Conservation (phyloP, 1,140 invertebrate genomes). For the Batillaria attramentaria region DNA sequence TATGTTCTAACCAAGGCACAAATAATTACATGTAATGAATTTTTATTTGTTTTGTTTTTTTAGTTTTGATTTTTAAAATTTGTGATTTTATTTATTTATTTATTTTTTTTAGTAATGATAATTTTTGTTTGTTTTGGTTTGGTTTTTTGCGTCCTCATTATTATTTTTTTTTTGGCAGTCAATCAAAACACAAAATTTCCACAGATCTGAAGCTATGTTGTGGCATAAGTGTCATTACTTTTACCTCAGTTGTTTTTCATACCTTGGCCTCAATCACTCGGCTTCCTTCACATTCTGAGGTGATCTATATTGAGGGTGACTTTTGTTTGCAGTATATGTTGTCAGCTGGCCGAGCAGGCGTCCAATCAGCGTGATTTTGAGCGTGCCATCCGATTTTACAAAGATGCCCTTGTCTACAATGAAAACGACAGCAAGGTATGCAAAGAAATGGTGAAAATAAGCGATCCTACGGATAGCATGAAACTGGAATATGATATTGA, state of each 20-base stretch:
- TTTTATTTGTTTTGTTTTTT: not conserved
- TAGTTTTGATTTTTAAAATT: not conserved
- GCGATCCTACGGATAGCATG: not conserved
- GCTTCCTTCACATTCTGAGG: too few species aligned
- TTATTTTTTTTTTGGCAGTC: too few species aligned
- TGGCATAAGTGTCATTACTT: too few species aligned
- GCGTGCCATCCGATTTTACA: constrained; percentile 83
- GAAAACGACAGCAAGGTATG: constrained; percentile 83
- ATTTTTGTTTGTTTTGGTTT: not conserved
- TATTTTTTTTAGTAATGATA: not conserved
- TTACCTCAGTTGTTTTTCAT: too few species aligned
- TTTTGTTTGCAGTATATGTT: constrained; percentile 76
- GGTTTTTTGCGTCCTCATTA: too few species aligned
- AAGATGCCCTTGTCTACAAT: constrained; percentile 87
- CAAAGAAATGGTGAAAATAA: constrained; percentile 71
- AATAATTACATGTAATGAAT: too few species aligned
- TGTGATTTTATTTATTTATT: not conserved
- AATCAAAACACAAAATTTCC: too few species aligned
- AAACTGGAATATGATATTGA: too few species aligned
- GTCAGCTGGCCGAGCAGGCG: constrained; percentile 80
- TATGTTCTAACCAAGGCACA: too few species aligned
- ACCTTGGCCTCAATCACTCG: too few species aligned
- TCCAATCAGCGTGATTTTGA: constrained; percentile 78
- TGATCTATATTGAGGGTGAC: too few species aligned
- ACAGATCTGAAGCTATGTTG: too few species aligned